These are phyloP conservation scores for Diadromus collaris DNA, from an alignment of 2,888 invertebrate genomes.

Conservation along the genomic window DNA sequence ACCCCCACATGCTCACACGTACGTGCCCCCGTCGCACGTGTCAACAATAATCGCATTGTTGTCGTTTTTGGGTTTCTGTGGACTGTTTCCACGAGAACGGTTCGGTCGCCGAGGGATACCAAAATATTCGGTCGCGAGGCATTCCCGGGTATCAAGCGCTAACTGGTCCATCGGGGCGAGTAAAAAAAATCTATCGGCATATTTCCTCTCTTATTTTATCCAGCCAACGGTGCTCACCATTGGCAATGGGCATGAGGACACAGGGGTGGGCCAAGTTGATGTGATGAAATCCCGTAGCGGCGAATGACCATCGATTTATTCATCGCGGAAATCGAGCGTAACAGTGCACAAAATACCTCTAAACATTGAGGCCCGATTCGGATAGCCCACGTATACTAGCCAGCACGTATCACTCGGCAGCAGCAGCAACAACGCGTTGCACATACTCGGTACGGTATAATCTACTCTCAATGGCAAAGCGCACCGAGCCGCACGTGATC, in stretches of 20 bases:
- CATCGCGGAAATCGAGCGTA: conserved; percentile 72
- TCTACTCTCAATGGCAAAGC: conserved; percentile 26
- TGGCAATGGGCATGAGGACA: conserved; percentile 15
- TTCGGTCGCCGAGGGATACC: conserved; percentile 37
- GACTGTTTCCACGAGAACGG: conserved; percentile 42
- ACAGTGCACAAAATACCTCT: conserved; percentile 72
- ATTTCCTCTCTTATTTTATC: conserved; percentile 50
- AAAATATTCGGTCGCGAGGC: conserved; percentile 40
- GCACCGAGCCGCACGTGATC: conserved; percentile 38
- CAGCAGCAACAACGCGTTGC: conserved; percentile 32
- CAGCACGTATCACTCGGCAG: conserved; percentile 57
- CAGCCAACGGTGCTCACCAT: conserved; percentile 16
- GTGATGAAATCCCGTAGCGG: conserved; percentile 56
- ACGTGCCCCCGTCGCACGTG: conserved; percentile 38
- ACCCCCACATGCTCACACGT: not conserved
- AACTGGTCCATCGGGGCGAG: conserved; percentile 24
- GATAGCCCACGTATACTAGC: conserved; percentile 49
- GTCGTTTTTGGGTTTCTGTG: conserved; percentile 46
- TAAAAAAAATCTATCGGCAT: conserved; percentile 33
- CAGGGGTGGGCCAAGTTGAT: conserved; percentile 38
- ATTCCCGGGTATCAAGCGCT: conserved; percentile 24
- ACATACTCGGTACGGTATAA: conserved; percentile 35
- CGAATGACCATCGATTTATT: conserved; percentile 69
- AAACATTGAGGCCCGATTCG: conserved; percentile 66
- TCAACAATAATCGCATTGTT: conserved; percentile 66